Conservation (phyloP, 2,113 vertebrate species). For the Candoia aspera region DNA sequence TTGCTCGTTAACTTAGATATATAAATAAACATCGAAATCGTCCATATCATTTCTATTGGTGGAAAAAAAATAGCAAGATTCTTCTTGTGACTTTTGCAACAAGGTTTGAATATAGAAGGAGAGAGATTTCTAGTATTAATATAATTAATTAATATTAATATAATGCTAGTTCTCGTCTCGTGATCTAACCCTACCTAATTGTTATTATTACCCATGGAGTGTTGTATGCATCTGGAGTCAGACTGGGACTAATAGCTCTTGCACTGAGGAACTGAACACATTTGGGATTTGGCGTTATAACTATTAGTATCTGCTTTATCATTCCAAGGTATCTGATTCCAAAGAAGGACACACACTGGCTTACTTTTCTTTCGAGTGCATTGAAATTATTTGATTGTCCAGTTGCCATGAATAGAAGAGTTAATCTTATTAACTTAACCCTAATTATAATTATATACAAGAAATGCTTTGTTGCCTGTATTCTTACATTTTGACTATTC, state of each 20-base stretch:
- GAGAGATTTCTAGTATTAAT: not conserved
- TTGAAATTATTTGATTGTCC: not conserved
- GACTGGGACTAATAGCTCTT: not conserved
- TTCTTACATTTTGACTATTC: slow-evolving; percentile 50
- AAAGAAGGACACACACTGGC: not conserved
- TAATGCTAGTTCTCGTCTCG: not conserved
- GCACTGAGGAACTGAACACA: not conserved
- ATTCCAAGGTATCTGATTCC: not conserved
- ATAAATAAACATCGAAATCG: no score
- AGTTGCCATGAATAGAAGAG: slow-evolving; percentile 14
- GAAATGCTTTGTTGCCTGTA: slow-evolving; percentile 45
- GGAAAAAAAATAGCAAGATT: not conserved
- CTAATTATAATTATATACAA: slow-evolving; percentile 59
- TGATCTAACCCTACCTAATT: not conserved
- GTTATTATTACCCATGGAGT: not conserved
- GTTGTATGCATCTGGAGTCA: not conserved
- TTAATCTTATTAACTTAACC: slow-evolving; percentile 29
- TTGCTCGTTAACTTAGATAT: not conserved
- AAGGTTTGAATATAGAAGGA: not conserved
- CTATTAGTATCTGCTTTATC: not conserved
- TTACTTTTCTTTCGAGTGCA: not conserved
- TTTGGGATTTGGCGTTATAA: not conserved
- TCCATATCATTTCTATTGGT: not conserved
- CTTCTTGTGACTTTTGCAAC: not conserved
- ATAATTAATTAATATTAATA: not conserved